Evolutionary conservation across 53 echinoderm and acorn worm genomes (phyloP).

Genomic region (Astropecten irregularis): DNA sequence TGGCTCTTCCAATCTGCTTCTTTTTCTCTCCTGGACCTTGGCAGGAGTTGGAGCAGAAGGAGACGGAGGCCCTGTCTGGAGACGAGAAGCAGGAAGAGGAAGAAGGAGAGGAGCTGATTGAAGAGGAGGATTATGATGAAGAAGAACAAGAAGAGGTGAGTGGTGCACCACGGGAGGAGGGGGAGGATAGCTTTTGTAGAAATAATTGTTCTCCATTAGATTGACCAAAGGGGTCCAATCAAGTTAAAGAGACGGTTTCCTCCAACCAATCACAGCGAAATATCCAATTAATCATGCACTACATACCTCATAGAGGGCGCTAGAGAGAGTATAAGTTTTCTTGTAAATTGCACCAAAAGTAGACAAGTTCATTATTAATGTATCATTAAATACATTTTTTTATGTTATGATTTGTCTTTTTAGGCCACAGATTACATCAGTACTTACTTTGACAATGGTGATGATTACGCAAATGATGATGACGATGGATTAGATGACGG

Average conservation of each 20-base stretch:
- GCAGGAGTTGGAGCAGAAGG: slow-evolving; percentile 73
- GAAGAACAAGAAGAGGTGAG: slow-evolving; percentile 83
- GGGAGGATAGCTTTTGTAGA: neutral
- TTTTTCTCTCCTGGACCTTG: neutral
- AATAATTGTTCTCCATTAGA: too few species aligned
- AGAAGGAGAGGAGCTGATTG: slow-evolving; percentile 67
- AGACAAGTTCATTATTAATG: too few species aligned
- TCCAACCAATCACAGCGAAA: too few species aligned
- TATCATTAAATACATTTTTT: too few species aligned
- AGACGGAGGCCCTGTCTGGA: slow-evolving; percentile 63
- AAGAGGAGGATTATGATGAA: slow-evolving; percentile 81
- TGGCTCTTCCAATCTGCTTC: too few species aligned
- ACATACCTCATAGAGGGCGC: too few species aligned
- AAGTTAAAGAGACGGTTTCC: neutral
- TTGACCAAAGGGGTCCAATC: too few species aligned
- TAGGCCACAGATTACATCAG: slow-evolving; percentile 91
- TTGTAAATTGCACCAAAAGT: too few species aligned
- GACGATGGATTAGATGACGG: slow-evolving; percentile 94
- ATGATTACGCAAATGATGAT: slow-evolving; percentile 80
- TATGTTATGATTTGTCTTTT: neutral
- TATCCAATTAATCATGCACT: too few species aligned
- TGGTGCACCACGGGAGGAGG: neutral
- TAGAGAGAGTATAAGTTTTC: too few species aligned
- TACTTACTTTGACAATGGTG: slow-evolving; percentile 92
- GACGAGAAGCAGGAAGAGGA: slow-evolving; percentile 73